Conservation (phyloP, 2,888 invertebrate species). For the Dendrolimus pini region DNA sequence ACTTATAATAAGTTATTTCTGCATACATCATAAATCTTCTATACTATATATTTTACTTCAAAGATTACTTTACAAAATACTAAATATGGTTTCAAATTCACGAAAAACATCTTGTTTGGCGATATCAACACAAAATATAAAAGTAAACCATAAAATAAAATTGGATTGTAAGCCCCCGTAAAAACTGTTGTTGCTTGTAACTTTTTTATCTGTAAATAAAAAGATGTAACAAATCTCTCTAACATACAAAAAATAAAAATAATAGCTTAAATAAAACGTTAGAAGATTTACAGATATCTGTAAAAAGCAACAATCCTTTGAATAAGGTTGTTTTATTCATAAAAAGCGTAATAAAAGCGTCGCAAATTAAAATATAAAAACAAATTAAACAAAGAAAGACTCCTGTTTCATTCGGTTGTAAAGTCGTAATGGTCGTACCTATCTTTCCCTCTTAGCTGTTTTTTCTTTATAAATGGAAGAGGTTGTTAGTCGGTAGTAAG, state of each 20-base stretch:
- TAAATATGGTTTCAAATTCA: no score
- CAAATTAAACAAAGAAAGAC: constrained; percentile 13
- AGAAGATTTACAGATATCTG: not conserved
- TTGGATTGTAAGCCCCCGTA: not conserved
- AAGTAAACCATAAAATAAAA: not conserved
- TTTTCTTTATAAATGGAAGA: not conserved
- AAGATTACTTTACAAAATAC: no score
- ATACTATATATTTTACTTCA: no score
- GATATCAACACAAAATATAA: not conserved
- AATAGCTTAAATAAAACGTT: not conserved
- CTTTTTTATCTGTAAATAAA: no score
- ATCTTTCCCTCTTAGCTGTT: not conserved
- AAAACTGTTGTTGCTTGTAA: no score
- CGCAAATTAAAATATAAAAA: constrained; percentile 13
- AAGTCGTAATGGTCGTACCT: constrained; percentile 10
- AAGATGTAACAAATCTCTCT: not conserved
- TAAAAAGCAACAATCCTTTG: constrained; percentile 13
- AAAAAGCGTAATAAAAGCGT: constrained; percentile 8
- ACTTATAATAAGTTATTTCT: no score
- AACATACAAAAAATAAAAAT: not conserved
- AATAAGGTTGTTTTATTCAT: constrained; percentile 16
- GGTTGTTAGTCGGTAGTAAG: not conserved
- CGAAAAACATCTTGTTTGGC: no score
- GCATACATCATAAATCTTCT: no score
- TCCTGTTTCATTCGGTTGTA: constrained; percentile 14